phyloP scores from a whole-genome alignment of 2,797 vertebrate genomes.

The Sebastolobus alascanus region DNA sequence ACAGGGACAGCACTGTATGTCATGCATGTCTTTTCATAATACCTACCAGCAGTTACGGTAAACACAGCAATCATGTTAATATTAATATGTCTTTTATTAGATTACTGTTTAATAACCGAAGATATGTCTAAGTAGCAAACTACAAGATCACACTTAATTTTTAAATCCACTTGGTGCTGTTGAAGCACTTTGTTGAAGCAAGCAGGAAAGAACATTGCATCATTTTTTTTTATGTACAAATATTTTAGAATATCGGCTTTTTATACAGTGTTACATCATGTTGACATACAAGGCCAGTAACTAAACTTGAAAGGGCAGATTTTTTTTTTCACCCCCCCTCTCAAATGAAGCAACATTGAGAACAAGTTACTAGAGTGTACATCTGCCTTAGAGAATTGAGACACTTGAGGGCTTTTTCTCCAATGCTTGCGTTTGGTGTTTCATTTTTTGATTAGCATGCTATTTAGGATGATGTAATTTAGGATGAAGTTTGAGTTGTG shows the following conservation, averaged over 20 bases:
- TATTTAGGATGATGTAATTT: background rate
- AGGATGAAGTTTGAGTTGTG: background rate
- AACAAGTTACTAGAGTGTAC: background rate
- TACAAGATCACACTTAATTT: background rate
- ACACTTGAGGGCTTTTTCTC: background rate
- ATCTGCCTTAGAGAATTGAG: background rate
- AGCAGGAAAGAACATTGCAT: background rate
- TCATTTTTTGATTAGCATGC: background rate
- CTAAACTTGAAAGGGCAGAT: conserved; percentile 11
- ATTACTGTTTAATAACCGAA: background rate
- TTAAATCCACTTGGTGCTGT: background rate
- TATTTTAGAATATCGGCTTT: conserved; percentile 2
- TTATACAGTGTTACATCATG: conserved; percentile 15
- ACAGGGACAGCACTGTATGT: conserved; percentile 10
- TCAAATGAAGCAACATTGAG: conserved; percentile 17
- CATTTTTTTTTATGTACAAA: conserved; percentile 13
- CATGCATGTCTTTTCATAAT: background rate
- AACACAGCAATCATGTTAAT: background rate
- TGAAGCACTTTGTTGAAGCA: conserved; percentile 15
- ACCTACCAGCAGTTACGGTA: conserved; percentile 2
- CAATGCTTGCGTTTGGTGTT: background rate
- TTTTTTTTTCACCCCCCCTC: background rate
- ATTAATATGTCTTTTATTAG: background rate
- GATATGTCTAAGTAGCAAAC: background rate
- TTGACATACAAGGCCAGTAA: background rate